Base-by-base conservation (phyloP, 2,888 invertebrate genomes). In the Mesorhabditis spiculigera region DNA sequence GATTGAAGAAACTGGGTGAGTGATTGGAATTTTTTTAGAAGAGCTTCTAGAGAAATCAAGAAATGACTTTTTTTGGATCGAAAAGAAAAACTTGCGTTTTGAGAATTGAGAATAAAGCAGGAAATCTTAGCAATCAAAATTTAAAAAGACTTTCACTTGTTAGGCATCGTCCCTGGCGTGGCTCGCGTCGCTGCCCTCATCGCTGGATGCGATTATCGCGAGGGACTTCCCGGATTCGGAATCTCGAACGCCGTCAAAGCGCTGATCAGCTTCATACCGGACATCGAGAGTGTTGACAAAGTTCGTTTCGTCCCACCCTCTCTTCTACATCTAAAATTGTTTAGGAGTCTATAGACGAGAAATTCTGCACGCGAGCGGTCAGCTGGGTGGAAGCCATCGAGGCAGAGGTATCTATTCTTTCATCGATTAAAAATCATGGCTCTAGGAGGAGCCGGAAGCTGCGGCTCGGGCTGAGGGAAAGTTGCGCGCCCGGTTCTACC, bases 1-100 rank as follows among this genome's bases (percentile, higher is more conserved):
- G 10, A 50, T 50, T 50, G 58, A 50, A 50, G 58, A n/a, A 50
- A 50, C n/a, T 50, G n/a, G 58, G 58, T 50, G n/a, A 50, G 28
- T 28, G 28, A 28, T 28, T 28, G 28, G 28, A 28, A 28, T 28
- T 28, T 28, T 28, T 28, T 28, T 28, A 28, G 28, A 28, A 28
- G 28, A 28, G 1, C 28, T 28, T 28, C 28, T 28, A 28, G 28
- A 28, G 28, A 28, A 28, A 28, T 28, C 28, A 28, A 28, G 28
- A 28, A 28, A 28, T 28, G 28, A 28, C 28, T 28, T 28, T 28
- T 28, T 28, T 28, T 28, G 28, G 28, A 28, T 28, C 28, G 28
- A 28, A 28, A 28, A 28, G 28, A 28, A 28, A 28, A 28, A 28
- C 28, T 28, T 28, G 28, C 28, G 28, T 28, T 28, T 28, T 28